Evolutionary conservation across 1,140 invertebrate species (phyloP).

Genomic region (Nymphalis io): DNA sequence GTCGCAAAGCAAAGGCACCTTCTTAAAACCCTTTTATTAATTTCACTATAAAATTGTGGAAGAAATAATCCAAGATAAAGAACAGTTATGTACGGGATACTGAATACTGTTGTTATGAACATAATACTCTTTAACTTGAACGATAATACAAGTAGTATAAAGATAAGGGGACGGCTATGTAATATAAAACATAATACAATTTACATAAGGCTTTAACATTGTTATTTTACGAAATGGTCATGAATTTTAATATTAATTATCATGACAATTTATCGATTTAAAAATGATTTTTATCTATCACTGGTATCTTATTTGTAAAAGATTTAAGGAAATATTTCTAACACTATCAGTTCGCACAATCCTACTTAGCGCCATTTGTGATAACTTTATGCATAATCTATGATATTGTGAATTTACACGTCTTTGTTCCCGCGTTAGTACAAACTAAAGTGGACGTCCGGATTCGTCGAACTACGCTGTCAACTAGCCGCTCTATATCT

Average conservation of each 20-base stretch:
- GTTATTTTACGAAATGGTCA: not conserved
- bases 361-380: conserved; percentile 21
- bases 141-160: conserved; percentile 16
- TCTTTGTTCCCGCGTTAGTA: conserved; percentile 49
- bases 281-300: not conserved
- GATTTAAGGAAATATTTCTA: not conserved
- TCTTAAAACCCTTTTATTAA: conserved; percentile 52
- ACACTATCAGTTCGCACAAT: conserved; percentile 27
- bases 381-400: conserved; percentile 28
- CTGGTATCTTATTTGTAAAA: not conserved
- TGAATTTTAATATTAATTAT: not conserved
- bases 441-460: conserved; percentile 50
- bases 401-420: conserved; percentile 61
- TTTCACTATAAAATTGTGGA: conserved; percentile 32
- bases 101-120: conserved; percentile 37
- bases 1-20: conserved; percentile 39
- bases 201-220: conserved; percentile 7
- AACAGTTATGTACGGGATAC: conserved; percentile 49
- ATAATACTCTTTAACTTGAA: conserved; percentile 18
- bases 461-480: conserved; percentile 61
- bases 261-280: no score
- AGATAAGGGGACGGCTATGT: conserved; percentile 11
- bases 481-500: conserved; percentile 73
- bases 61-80: conserved; percentile 50
- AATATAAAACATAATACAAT: conserved; percentile 9